Evolutionary conservation across 2,888 invertebrate species (phyloP), one percentile per base, ranked within the genome.

Genomic region (Salpingus planirostris): DNA sequence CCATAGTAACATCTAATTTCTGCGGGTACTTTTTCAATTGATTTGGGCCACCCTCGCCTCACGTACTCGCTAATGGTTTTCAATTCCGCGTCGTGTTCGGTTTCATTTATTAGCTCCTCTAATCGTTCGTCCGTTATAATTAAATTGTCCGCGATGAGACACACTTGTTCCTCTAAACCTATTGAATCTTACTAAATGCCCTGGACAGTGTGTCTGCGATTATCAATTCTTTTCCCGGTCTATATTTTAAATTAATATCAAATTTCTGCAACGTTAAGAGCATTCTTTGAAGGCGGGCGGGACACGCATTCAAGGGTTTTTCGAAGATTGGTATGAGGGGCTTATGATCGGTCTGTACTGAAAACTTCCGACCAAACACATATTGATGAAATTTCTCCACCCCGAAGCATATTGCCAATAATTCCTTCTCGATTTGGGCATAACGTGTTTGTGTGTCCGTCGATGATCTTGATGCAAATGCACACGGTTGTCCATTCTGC

Each of bases 351-450:
- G 34, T 34, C 18, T 47, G 31, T 11, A 48, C 33, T 21, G 21
- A 27, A 11, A 44, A 14, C 6, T 31, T 31, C 25, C 25, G 24
- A 3, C 48, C 49, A 43, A 42, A 46, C 2, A 47, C 29, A 31
- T 8, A 46, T 28, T 42, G 31, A 21, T 44, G 32, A 36, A 36
- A 41, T 29, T 36, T 38, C 28, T 38, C 43, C 6, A 55, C 44
- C 6, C 46, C 50, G 31, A 49, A 52, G 15, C 46, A 28, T 14
- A 55, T 40, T 0, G 46, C 43, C 21, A 52, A 38, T 2, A 50
- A 47, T 37, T 55, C 52, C 7, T 38, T 42, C 12, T 55, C 50
- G 2, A 52, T 31, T 27, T 47, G 47, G 7, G 43, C 38, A 28
- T 53, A 54, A 24, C 42, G 40, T 24, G 35, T 27, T 33, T 54